Evolutionary conservation across 2,888 invertebrate genomes (phyloP).

Genomic region (Drosophila phalerata): DNA sequence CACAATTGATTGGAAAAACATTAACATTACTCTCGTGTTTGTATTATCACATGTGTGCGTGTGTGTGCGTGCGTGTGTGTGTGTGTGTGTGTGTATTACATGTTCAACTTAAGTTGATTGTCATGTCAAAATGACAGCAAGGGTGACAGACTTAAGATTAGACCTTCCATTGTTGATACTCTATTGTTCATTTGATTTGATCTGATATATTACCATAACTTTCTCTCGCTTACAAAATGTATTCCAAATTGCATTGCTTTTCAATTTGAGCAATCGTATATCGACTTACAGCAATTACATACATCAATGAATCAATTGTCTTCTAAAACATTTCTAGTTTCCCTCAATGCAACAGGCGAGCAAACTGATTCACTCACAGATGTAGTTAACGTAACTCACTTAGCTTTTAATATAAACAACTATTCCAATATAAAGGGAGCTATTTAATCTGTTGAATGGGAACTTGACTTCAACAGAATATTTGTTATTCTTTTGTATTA

Average conservation of each 20-base stretch:
- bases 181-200: neutral
- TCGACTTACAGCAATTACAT: neutral
- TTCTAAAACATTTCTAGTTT: neutral
- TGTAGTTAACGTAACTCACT: neutral
- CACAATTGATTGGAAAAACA: slow-evolving; percentile 74
- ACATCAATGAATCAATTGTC: neutral
- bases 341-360: neutral
- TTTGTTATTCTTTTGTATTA: neutral
- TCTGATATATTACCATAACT: neutral
- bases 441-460: too few species aligned
- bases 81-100: slow-evolving; percentile 29
- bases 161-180: slow-evolving; percentile 26
- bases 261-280: neutral
- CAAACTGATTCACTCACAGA: neutral
- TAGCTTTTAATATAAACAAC: too few species aligned
- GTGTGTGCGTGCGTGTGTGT: slow-evolving; percentile 4
- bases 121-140: slow-evolving; percentile 58
- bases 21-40: slow-evolving; percentile 52
- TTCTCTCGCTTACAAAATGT: neutral
- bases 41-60: slow-evolving; percentile 5
- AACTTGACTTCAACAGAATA: too few species aligned
- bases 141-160: slow-evolving; percentile 38
- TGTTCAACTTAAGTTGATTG: slow-evolving; percentile 67
- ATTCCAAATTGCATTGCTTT: slow-evolving; percentile 7
- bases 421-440: too few species aligned